Evolutionary conservation across 2,888 invertebrate genomes (phyloP), one percentile per base, ranked within the genome.

Genomic region (Erpobdella octoculata): DNA sequence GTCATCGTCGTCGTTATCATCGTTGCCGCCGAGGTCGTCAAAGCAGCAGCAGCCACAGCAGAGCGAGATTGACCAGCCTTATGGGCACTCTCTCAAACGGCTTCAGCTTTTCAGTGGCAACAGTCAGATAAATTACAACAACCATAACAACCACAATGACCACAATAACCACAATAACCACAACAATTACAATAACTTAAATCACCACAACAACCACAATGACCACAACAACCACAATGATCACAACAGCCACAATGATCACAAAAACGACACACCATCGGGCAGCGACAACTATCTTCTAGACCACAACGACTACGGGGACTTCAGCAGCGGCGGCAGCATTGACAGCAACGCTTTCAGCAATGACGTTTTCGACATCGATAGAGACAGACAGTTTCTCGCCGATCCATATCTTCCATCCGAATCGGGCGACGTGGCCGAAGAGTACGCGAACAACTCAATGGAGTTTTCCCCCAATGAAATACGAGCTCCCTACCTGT

Each of bases 41-140:
- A 31, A 21, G 62, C 33, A 21, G 62, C 33, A 21, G 62, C 18
- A 8, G 62, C 18, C 31, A 18, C 35, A 8, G 62, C 18, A 21
- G 2, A 33, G 18, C 33, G 53, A 53, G 28, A 6, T 53, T 28
- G 53, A 53, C 53, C 21, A 28, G 28, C 21, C 21, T 8, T 53
- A 53, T 53, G 21, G 28, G 18, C 53, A 28, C 53, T 53, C 28
- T 15, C 53, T 53, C 8, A 53, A n/a, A 28, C 6, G 53, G 53
- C 53, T 53, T 4, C 53, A 53, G 53, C 53, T 53, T 9, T 53
- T 53, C 53, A 53, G 53, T 28, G 53, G 53, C 53, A 53, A 21
- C 9, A 53, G 53, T n/a, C n/a, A n/a, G n/a, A n/a, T n/a, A n/a
- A n/a, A n/a, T n/a, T n/a, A n/a, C n/a, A n/a, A n/a, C n/a, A n/a